Percentiles rank a stretch among this genome's conserved stretches.
Evolutionary conservation across 2,888 invertebrate species (phyloP).

Genomic region (Desoria tigrina): DNA sequence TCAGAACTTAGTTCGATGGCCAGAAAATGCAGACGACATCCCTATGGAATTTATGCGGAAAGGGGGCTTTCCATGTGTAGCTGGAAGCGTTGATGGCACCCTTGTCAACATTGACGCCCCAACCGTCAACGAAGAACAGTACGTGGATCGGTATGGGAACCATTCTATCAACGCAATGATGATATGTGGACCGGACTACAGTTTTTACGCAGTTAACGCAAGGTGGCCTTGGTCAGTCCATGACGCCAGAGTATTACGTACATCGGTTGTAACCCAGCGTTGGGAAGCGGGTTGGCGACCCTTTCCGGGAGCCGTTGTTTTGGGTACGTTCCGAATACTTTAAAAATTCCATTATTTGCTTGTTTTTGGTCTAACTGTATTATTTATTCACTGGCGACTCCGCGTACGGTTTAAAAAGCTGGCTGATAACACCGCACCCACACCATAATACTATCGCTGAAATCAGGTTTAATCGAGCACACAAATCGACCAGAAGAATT

Average conservation of each 20-base stretch:
- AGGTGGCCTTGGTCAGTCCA: constrained; percentile 37
- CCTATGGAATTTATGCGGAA: constrained; percentile 15
- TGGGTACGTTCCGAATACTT: constrained; percentile 35
- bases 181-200: constrained; percentile 36
- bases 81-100: constrained; percentile 37
- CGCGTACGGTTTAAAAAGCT: constrained; percentile 22
- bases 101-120: constrained; percentile 36
- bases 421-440: constrained; percentile 20
- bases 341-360: not conserved
- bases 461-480: constrained; percentile 18
- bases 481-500: constrained; percentile 11
- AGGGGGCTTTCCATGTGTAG: constrained; percentile 41
- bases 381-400: constrained; percentile 11
- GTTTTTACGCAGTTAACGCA: constrained; percentile 29
- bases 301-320: constrained; percentile 38
- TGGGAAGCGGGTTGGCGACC: constrained; percentile 40
- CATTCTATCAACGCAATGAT: constrained; percentile 40
- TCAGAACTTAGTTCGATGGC: constrained; percentile 28
- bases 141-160: constrained; percentile 38
- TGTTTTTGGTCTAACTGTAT: not conserved
- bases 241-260: constrained; percentile 38
- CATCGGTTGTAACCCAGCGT: constrained; percentile 15
- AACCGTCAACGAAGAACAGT: constrained; percentile 24
- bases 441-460: constrained; percentile 8
- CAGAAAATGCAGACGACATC: constrained; percentile 6